phyloP scores from a whole-genome alignment of 2,113 vertebrate genomes.

The Percopsis transmontana region DNA sequence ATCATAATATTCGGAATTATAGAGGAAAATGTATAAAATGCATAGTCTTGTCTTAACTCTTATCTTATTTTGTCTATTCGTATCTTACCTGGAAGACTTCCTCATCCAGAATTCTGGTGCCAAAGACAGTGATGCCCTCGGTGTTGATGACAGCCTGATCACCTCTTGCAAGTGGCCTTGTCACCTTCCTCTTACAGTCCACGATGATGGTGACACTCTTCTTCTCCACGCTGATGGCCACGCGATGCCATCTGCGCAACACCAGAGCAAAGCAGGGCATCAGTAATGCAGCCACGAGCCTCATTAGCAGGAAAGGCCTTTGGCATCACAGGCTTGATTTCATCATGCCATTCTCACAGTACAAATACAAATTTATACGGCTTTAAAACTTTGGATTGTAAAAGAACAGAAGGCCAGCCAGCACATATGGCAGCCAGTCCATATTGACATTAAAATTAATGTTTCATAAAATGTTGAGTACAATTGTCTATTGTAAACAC shows the following conservation, averaged over 20 bases:
- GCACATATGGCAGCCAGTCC: too few relatives aligned
- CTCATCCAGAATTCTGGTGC: slow-evolving; percentile 95
- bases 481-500: too few relatives aligned
- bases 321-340: background rate
- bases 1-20: too few relatives aligned
- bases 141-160: slow-evolving; percentile 86
- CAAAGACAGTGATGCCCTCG: slow-evolving; percentile 93
- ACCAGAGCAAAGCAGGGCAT: background rate
- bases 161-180: slow-evolving; percentile 86
- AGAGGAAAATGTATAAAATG: too few relatives aligned
- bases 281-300: background rate
- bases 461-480: too few relatives aligned
- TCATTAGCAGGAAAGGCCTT: background rate
- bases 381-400: background rate
- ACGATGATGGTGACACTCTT: slow-evolving; percentile 94
- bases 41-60: too few relatives aligned
- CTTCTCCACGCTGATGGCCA: slow-evolving; percentile 97
- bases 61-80: too few relatives aligned
- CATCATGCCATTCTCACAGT: background rate
- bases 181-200: slow-evolving; percentile 94
- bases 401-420: background rate
- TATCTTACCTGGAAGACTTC: slow-evolving; percentile 94
- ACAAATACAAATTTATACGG: too few relatives aligned
- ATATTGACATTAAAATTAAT: too few relatives aligned
- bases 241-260: slow-evolving; percentile 90